Percentiles rank a stretch among this genome's conserved stretches.
Conservation (phyloP, 2,113 vertebrate species). For the Pseudopodoces humilis region DNA sequence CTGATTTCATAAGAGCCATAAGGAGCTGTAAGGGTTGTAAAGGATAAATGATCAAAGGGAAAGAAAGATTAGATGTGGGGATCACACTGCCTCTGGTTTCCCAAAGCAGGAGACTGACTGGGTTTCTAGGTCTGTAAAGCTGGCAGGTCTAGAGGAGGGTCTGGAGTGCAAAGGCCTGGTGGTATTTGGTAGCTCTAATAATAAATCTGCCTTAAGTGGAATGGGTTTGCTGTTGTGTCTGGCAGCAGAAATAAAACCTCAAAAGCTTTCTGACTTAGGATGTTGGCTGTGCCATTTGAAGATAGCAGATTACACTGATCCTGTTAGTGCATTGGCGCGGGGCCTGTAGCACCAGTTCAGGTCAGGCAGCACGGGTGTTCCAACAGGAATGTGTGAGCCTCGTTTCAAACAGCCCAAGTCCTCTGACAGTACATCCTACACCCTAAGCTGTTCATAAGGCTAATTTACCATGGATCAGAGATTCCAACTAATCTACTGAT, state of each 20-base stretch:
- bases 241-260: background rate
- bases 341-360: accelerated
- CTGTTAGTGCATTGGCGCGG: background rate
- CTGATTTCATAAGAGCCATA: background rate
- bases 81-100: background rate
- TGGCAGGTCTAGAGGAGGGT: background rate
- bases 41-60: background rate
- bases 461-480: background rate
- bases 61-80: background rate
- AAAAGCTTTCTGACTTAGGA: background rate
- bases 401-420: background rate
- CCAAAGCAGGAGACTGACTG: background rate
- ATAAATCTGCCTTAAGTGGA: background rate
- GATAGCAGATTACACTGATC: background rate
- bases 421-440: background rate
- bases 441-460: background rate
- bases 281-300: background rate
- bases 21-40: background rate
- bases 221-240: background rate
- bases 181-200: background rate
- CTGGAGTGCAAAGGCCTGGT: background rate
- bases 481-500: background rate
- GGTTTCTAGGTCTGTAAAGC: background rate
- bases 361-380: background rate
- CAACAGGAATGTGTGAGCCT: background rate